Conservation (phyloP, 1,140 invertebrate genomes). For the Sycophaga agraensis region DNA sequence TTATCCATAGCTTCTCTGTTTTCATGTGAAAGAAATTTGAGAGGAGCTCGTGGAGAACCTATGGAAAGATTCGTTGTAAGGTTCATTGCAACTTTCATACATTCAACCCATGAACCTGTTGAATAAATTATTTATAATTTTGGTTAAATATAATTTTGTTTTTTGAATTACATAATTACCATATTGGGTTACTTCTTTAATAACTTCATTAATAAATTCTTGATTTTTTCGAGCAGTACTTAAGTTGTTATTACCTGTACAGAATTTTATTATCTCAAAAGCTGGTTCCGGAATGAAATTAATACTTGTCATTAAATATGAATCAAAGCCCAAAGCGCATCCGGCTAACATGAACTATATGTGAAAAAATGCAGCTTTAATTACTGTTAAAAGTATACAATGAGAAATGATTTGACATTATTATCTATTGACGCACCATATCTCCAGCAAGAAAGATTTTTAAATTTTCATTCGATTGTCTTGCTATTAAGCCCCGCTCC, state of each 20-base stretch:
- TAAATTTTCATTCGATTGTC: slow-evolving; percentile 60
- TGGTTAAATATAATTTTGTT: neutral
- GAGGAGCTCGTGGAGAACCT: slow-evolving; percentile 62
- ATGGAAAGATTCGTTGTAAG: slow-evolving; percentile 61
- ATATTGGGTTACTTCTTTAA: slow-evolving; percentile 54
- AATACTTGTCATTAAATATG: slow-evolving; percentile 66
- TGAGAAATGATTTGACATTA: neutral
- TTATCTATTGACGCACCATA: slow-evolving; percentile 37
- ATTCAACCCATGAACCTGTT: slow-evolving; percentile 65
- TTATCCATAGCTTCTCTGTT: slow-evolving; percentile 38
- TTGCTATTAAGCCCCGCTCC: slow-evolving; percentile 63
- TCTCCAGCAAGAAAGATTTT: slow-evolving; percentile 63
- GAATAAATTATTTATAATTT: neutral
- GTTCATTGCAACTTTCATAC: slow-evolving; percentile 70
- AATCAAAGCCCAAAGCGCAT: slow-evolving; percentile 66
- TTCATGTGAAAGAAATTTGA: slow-evolving; percentile 47
- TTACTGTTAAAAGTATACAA: neutral
- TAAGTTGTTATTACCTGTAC: slow-evolving; percentile 43
- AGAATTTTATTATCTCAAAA: slow-evolving; percentile 49
- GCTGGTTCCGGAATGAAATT: slow-evolving; percentile 62
- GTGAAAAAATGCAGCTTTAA: neutral
- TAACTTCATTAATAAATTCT: slow-evolving; percentile 49
- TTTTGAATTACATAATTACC: slow-evolving; percentile 45
- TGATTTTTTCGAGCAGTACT: slow-evolving; percentile 51
- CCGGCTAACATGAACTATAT: slow-evolving; percentile 64